Evolutionary conservation across 2,113 vertebrate genomes (phyloP).

Genomic region (Procavia capensis): DNA sequence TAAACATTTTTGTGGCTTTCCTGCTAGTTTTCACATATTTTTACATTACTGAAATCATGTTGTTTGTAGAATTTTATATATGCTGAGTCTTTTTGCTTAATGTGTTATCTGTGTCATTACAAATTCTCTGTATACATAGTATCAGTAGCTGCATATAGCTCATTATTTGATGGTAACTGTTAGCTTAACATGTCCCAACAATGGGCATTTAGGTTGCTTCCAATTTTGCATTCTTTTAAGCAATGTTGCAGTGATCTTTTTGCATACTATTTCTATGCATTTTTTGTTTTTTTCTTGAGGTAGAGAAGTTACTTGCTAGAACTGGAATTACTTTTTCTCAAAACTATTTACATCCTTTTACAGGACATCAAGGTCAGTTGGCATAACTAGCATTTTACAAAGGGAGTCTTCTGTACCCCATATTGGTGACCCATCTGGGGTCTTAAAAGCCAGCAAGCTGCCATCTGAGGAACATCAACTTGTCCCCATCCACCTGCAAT

Average conservation of each 20-base stretch:
- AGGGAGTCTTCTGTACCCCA: too few species aligned
- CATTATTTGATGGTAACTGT: neutral
- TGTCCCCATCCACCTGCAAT: too few species aligned
- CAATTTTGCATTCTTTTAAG: neutral
- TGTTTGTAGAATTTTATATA: constrained; percentile 10
- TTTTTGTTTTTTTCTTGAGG: neutral
- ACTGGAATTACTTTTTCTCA: neutral
- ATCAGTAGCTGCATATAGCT: neutral
- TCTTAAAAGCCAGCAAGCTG: too few species aligned
- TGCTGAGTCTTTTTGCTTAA: neutral
- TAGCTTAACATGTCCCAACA: neutral
- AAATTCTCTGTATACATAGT: neutral
- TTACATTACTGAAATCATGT: neutral
- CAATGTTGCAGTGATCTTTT: neutral
- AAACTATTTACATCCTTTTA: too few species aligned
- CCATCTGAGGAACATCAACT: too few species aligned
- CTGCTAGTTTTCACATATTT: neutral
- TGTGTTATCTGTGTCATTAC: neutral
- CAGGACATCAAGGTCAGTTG: too few species aligned
- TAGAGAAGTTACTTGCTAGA: neutral
- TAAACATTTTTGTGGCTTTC: neutral
- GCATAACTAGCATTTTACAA: too few species aligned
- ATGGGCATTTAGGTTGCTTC: neutral
- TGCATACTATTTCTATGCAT: neutral
- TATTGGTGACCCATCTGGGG: too few species aligned